These are phyloP conservation scores for Procambarus clarkii DNA, from an alignment of 1,140 invertebrate genomes.

Conservation along the genomic window DNA sequence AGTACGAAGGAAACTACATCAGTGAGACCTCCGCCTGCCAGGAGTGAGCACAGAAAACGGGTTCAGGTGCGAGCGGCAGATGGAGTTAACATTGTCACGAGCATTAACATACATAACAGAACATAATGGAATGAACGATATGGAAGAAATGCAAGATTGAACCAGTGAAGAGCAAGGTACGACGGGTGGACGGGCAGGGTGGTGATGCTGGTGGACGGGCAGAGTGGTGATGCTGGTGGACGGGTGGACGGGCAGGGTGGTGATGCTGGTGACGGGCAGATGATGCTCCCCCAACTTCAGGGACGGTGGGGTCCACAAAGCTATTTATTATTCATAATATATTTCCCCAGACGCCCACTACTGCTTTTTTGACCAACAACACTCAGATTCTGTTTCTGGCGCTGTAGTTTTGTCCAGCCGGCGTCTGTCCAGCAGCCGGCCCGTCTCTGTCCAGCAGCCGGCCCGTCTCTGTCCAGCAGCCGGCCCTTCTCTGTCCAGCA, in stretches of 20 bases:
- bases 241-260: background rate
- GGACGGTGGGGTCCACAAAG: background rate
- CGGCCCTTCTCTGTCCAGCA: background rate
- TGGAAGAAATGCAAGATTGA: too few relatives aligned
- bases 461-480: background rate
- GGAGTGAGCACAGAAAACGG: too few relatives aligned
- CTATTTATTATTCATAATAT: slow-evolving; percentile 61
- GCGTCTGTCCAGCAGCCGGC: background rate
- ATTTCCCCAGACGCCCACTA: slow-evolving; percentile 34
- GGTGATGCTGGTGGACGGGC: background rate
- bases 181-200: background rate
- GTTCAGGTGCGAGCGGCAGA: too few relatives aligned
- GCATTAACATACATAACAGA: too few relatives aligned
- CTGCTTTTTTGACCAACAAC: slow-evolving; percentile 25
- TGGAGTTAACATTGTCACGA: too few relatives aligned
- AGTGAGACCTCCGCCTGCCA: too few relatives aligned
- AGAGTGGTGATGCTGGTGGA: background rate
- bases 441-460: background rate
- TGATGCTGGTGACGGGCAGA: background rate
- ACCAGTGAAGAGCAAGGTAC: too few relatives aligned
- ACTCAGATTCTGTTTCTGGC: slow-evolving; percentile 6
- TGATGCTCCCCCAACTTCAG: slow-evolving; percentile 36
- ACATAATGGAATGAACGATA: too few relatives aligned
- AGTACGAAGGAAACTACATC: too few relatives aligned
- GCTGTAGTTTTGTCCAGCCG: background rate